Conservation (phyloP, 2,888 invertebrate species). For the Noctua pronuba region DNA sequence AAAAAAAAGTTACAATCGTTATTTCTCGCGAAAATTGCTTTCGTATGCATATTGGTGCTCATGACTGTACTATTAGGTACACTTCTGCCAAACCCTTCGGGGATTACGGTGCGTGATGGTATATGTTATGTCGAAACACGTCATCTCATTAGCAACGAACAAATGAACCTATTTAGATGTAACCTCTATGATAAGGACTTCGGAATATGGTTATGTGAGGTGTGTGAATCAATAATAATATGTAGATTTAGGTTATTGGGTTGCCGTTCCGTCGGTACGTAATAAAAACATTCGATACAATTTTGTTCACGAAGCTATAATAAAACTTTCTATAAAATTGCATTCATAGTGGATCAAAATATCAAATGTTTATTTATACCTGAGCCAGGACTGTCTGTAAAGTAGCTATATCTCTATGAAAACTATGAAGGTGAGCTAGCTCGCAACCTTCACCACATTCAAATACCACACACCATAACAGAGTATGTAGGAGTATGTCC, state of each 20-base stretch:
- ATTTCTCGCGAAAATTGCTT: too few relatives aligned
- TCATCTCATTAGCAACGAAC: neutral
- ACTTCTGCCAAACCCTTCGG: neutral
- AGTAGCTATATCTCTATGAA: neutral
- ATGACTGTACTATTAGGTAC: too few relatives aligned
- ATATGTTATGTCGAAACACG: constrained; percentile 3
- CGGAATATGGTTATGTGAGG: neutral
- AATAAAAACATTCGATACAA: neutral
- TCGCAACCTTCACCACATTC: neutral
- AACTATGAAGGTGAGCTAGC: neutral
- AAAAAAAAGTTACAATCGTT: too few relatives aligned
- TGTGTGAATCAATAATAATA: too few relatives aligned
- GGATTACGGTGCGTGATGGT: neutral
- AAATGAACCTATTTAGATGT: constrained; percentile 35
- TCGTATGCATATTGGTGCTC: too few relatives aligned
- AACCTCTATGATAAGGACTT: neutral
- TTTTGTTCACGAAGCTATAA: neutral
- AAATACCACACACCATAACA: too few relatives aligned
- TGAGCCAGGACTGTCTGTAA: neutral
- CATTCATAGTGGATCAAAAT: too few relatives aligned
- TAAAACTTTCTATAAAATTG: neutral
- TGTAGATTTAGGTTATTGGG: neutral
- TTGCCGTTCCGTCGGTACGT: neutral
- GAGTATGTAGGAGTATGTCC: too few relatives aligned
- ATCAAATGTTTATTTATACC: neutral